Base-by-base conservation (phyloP, 2,113 vertebrate species). In the western clawed frog (Xenopus tropicalis) region DNA sequence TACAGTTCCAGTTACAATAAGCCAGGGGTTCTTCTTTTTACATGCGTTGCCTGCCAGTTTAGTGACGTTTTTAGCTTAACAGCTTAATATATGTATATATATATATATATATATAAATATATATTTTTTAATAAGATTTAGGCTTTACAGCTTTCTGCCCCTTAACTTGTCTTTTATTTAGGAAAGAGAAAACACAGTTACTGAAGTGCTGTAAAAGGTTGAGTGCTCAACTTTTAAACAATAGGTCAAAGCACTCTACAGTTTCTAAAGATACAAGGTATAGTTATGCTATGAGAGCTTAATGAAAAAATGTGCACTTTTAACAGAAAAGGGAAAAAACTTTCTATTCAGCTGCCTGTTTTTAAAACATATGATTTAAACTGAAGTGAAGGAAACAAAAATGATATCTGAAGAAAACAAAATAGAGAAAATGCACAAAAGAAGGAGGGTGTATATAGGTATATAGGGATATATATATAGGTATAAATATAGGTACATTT, bases 161-260 rank as follows among this genome's bases (percentile, higher is more conserved):
- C 66, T 73, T 73, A 14, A 66, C 61, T 37, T 44, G 46, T 29
- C 44, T 57, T 73, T 73, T 66, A 64, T 54, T 73, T 52, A 58
- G 37, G 21, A 73, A 44, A 17, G 54, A 65, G 16, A 66, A 51
- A 54, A 56, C 3, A 44, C 20, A 56, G 16, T 44, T 16, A 23
- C n/a, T 44, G n/a, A 73, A 66, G 51, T 66, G 62, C 71, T 73
- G 23, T 23, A 58, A 65, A 66, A 65, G 16, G 52, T 29, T 56
- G 14, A 20, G 16, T 20, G 57, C 20, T 43, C 22, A 66, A 14
- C 62, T 66, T 66, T 58, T 14, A 73, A 66, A 66, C 62, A 73
- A 66, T 44, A 66, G 71, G 71, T 73, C 71, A 58, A 44, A 65
- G 22, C 71, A 62, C 22, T 66, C 11, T 16, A 20, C 29, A 66